Evolutionary conservation across 2,113 vertebrate species (phyloP), one percentile per base, ranked within the genome.

Genomic region (Tetraodon nigroviridis): DNA sequence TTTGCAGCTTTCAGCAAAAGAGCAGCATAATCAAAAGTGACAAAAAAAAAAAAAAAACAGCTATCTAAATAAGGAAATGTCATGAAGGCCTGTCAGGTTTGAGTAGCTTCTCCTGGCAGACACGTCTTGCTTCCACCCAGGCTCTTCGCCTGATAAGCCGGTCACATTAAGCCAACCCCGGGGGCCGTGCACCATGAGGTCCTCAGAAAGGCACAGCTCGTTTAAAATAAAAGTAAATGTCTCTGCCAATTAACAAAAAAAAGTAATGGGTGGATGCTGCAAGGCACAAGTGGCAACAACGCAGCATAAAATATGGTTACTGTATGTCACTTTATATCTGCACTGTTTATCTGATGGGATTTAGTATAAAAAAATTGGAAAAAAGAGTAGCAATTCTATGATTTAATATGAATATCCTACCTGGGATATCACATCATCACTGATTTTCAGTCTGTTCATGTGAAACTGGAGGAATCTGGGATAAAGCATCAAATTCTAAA

Each of bases 11-110:
- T 58, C 71, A 53, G 75, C 64, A 75, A 32, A 53, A 82, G 55
- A 45, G 37, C 67, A 61, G 63, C 63, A 76, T 88, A 89, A 87
- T 88, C 88, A 89, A 82, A 52, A 76, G 51, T 85, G 84, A 87
- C 86, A 88, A 88, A 86, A 77, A 71, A 37, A 37, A 37, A 24
- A 88, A 86, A 77, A 71, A 37, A 37, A 37, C 3, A 3, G 64
- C 58, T 56, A 64, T 76, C 77, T 83, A 73, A 85, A 86, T 75
- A 73, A 72, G 48, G 61, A 79, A 47, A 73, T 46, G 49, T 49
- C 71, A 63, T 24, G 13, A 51, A 77, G 53, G 29, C 55, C 64
- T 86, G 80, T 81, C 78, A 75, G 62, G 73, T 63, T 76, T 45
- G 51, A 60, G 67, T 60, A 46, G 47, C 54, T 46, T 56, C 53